Evolutionary conservation across 2,797 vertebrate genomes (phyloP).

Genomic region (Mallotus villosus): DNA sequence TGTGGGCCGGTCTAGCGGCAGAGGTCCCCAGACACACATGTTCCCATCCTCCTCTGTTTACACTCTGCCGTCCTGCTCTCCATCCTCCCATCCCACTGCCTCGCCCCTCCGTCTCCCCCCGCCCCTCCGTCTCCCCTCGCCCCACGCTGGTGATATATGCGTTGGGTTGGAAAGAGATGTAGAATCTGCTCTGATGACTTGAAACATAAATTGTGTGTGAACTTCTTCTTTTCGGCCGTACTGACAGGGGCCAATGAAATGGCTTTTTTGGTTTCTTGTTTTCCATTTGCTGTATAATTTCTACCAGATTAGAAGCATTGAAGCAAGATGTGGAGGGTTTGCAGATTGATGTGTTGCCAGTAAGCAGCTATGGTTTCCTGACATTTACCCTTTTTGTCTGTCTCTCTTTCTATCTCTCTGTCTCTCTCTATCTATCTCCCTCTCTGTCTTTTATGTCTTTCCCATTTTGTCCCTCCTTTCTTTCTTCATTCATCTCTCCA

Average conservation of each 20-base stretch:
- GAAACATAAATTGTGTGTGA: not conserved
- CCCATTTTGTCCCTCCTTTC: not conserved
- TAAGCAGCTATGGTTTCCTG: constrained; percentile 37
- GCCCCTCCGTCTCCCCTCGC: not conserved
- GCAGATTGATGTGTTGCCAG: constrained; percentile 57
- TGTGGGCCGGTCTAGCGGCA: constrained; percentile 14
- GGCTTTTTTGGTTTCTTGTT: constrained; percentile 24
- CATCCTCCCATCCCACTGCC: constrained; percentile 13
- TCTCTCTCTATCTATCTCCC: too few species aligned
- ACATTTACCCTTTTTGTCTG: constrained; percentile 12
- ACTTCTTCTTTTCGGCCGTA: constrained; percentile 22
- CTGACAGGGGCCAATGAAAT: constrained; percentile 18
- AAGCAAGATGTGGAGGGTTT: constrained; percentile 37
- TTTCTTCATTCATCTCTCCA: constrained; percentile 1
- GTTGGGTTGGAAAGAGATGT: not conserved
- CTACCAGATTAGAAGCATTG: constrained; percentile 59
- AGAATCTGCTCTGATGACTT: not conserved
- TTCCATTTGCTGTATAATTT: constrained; percentile 52
- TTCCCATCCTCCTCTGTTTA: constrained; percentile 39
- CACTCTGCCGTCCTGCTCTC: constrained; percentile 25
- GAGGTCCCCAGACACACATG: constrained; percentile 38
- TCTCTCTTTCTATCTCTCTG: not conserved
- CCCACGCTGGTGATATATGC: not conserved
- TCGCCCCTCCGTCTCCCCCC: constrained; percentile 19
- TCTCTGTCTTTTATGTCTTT: not conserved